Evolutionary conservation across 2,888 invertebrate species (phyloP).

Genomic region (Mylabris sibirica): DNA sequence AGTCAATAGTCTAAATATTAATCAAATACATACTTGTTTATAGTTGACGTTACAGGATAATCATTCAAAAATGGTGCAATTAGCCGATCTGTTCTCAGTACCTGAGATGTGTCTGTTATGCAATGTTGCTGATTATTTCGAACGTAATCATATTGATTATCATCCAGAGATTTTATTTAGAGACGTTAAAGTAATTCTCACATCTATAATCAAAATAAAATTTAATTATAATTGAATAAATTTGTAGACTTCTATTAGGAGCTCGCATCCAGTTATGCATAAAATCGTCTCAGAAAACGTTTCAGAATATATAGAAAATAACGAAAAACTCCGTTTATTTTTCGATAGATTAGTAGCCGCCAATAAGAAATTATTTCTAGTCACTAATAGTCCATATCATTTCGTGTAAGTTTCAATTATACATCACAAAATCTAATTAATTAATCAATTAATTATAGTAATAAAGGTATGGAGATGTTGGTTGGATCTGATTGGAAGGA

Average conservation of each 20-base stretch:
- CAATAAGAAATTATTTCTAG: constrained; percentile 89
- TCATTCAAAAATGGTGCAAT: constrained; percentile 85
- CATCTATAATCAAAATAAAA: not conserved
- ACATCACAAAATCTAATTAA: not conserved
- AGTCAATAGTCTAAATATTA: constrained; percentile 12
- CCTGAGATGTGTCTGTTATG: constrained; percentile 95
- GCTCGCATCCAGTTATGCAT: constrained; percentile 90
- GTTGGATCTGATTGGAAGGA: constrained; percentile 89
- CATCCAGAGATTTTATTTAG: constrained; percentile 95
- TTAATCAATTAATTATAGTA: constrained; percentile 64
- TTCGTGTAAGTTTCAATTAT: constrained; percentile 68
- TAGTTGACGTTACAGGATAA: constrained; percentile 59
- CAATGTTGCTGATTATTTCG: constrained; percentile 93
- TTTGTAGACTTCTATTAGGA: constrained; percentile 82
- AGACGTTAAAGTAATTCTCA: constrained; percentile 80
- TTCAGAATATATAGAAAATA: constrained; percentile 79
- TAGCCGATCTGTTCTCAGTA: constrained; percentile 95
- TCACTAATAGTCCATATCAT: constrained; percentile 95
- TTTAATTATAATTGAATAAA: not conserved
- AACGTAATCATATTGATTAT: constrained; percentile 87
- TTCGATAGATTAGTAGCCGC: constrained; percentile 77
- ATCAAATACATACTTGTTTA: constrained; percentile 41
- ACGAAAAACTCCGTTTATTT: constrained; percentile 75
- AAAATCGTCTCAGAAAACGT: constrained; percentile 84
- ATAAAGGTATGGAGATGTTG: constrained; percentile 89